Evolutionary conservation across 2,888 invertebrate species (phyloP).

Genomic region (Stenichneumon culpator): DNA sequence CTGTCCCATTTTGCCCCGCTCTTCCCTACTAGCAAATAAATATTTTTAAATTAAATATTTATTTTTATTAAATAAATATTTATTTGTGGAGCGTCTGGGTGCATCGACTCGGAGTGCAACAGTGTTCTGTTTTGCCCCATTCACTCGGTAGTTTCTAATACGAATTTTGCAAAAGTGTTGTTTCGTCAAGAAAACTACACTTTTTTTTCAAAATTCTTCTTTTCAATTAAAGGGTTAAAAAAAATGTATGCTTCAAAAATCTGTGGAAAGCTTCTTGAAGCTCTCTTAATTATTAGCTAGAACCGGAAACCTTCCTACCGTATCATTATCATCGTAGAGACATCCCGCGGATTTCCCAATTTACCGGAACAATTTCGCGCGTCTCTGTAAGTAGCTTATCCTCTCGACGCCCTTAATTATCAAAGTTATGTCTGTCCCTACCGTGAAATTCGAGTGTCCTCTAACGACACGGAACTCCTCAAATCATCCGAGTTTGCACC

Average conservation of each 20-base stretch:
- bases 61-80: too few relatives aligned
- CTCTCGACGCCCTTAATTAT: constrained; percentile 47
- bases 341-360: background rate
- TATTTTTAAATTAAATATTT: too few relatives aligned
- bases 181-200: too few relatives aligned
- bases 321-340: background rate
- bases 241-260: background rate
- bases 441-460: constrained; percentile 31
- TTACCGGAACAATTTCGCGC: background rate
- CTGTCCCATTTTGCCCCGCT: too few relatives aligned
- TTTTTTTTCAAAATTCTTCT: background rate
- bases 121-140: too few relatives aligned
- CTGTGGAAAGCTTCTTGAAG: background rate
- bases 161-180: too few relatives aligned
- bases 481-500: background rate
- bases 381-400: background rate
- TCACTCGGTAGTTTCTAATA: too few relatives aligned
- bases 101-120: too few relatives aligned
- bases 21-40: too few relatives aligned
- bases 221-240: background rate
- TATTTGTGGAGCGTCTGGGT: too few relatives aligned
- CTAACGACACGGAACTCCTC: background rate
- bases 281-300: background rate
- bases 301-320: background rate
- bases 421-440: constrained; percentile 37